Base-by-base conservation (phyloP, 2,113 vertebrate species). In the Actinemys pallida region DNA sequence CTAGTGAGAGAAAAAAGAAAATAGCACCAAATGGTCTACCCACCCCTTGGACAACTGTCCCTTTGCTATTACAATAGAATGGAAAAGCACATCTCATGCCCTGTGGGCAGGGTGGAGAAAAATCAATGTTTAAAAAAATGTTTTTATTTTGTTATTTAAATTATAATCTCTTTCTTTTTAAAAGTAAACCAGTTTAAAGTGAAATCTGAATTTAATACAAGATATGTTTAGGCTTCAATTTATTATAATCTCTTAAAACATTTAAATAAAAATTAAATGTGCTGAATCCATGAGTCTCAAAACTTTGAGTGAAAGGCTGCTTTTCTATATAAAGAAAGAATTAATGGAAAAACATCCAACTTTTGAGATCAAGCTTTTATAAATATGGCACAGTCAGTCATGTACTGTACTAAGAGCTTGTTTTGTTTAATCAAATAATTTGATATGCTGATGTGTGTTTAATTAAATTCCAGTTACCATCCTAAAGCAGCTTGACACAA, bases 11-110 rank as follows among this genome's bases (percentile, higher is more conserved):
- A 78, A 90, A 92, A 87, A 56, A 29, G 83, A 59, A 8, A 65
- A 78, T 1, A 2, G 29, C 24, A 84, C 72, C 8, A 2, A 16
- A 10, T 1, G 4, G 2, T 1, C 4, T 0, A 8, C 2, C 17
- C 49, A 54, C 53, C 39, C 13, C 4, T 20, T 20, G 19, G 8
- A 39, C n/a, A n/a, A 35, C 35, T 1, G 45, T 50, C 4, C 56
- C 85, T 53, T 24, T 0, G 0, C 2, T 42, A 1, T 35, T 56
- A 25, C 10, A 7, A 0, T 11, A 54, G 79, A 0, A 1, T 10
- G 3, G 27, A 3, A 45, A n/a, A 78, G 65, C 75, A 9, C 1
- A 1, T 5, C 65, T 72, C 2, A 17, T 20, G 65, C 56, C 0
- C 19, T 24, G 39, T 4, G 59, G 25, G 12, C 1, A 35, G 89